Conservation (phyloP, 2,888 invertebrate species). For the Cybosia mesomella region DNA sequence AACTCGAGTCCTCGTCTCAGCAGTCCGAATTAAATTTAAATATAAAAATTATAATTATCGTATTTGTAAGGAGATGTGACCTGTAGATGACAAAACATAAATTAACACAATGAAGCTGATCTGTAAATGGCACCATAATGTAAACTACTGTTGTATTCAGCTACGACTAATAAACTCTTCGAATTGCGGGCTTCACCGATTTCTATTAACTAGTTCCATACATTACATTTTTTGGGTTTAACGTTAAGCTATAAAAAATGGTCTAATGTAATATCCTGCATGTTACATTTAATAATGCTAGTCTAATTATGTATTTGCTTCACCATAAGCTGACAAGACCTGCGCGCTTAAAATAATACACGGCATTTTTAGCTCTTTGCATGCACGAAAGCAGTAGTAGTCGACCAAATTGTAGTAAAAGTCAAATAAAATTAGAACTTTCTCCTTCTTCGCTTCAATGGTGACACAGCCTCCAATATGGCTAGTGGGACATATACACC, state of each 20-base stretch:
- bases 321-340: constrained; percentile 38
- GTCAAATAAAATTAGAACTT: constrained; percentile 75
- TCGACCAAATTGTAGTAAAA: constrained; percentile 57
- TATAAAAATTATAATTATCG: too few species aligned
- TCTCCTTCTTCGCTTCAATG: constrained; percentile 55
- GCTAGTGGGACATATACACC: constrained; percentile 40
- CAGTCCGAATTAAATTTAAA: too few species aligned
- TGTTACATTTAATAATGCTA: not conserved
- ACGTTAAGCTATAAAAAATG: not conserved
- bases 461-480: constrained; percentile 58
- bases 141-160: too few species aligned
- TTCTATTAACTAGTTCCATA: not conserved
- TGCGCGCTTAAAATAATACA: constrained; percentile 47
- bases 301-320: constrained; percentile 14
- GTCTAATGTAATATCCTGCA: too few species aligned
- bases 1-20: too few species aligned
- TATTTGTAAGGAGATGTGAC: too few species aligned
- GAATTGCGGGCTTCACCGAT: too few species aligned
- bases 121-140: too few species aligned
- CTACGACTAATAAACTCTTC: too few species aligned
- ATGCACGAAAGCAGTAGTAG: constrained; percentile 26
- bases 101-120: too few species aligned
- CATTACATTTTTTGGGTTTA: not conserved
- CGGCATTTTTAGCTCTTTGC: constrained; percentile 29
- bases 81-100: too few species aligned